Conservation (phyloP, 2,888 invertebrate species). For the Dinocampus coccinellae region DNA sequence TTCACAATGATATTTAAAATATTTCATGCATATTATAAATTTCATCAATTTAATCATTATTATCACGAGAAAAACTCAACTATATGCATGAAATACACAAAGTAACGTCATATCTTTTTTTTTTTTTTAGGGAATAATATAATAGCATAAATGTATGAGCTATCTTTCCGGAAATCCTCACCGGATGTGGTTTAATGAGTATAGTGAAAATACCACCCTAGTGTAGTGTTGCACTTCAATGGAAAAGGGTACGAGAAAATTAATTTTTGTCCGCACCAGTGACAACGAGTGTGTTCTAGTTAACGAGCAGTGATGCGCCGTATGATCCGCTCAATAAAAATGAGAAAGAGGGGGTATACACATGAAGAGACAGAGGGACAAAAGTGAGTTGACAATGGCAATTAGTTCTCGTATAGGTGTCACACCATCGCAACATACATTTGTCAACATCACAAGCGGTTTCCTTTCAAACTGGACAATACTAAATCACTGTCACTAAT, state of each 20-base stretch:
- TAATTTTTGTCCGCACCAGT: constrained; percentile 35
- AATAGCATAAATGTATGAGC: background rate
- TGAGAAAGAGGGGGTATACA: no score
- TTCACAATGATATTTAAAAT: background rate
- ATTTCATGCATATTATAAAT: background rate
- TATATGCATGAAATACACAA: background rate
- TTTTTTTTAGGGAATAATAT: background rate
- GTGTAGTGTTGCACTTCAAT: constrained; percentile 9
- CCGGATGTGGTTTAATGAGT: background rate
- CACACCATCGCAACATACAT: constrained; percentile 24
- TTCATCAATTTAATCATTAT: background rate
- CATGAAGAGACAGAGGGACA: no score
- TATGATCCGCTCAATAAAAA: constrained; percentile 18
- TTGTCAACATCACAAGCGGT: constrained; percentile 26
- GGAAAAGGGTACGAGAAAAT: constrained; percentile 16
- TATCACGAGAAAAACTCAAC: background rate
- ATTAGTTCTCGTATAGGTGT: constrained; percentile 21
- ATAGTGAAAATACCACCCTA: constrained; percentile 21
- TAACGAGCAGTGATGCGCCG: constrained; percentile 17
- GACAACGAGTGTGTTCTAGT: constrained; percentile 27
- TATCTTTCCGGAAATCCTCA: background rate
- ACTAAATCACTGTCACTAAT: constrained; percentile 22
- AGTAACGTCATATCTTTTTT: background rate
- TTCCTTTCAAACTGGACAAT: constrained; percentile 22
- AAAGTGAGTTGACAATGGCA: constrained; percentile 21